Base-by-base conservation (phyloP, 2,888 invertebrate genomes). In the Macaria liturata region DNA sequence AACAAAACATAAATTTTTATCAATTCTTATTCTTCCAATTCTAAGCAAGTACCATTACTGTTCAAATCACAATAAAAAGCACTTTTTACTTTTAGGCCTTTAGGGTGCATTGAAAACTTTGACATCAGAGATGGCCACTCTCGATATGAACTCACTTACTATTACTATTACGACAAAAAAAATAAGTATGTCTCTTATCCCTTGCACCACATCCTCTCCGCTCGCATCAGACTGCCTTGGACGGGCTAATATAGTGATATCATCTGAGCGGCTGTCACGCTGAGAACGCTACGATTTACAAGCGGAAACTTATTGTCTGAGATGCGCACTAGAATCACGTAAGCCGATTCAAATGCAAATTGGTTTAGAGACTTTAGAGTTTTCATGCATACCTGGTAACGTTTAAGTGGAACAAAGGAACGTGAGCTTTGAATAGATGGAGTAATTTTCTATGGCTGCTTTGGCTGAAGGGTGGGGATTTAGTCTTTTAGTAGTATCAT, bases 221-320 rank as follows among this genome's bases (percentile, higher is more conserved):
- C 32, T 32, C 48, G 54, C 55, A 45, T 48, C 51, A 55, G 59
- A 55, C 48, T 48, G 55, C 55, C 59, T 59, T 48, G 51, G 59
- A 59, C 55, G 55, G 51, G 59, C 59, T 55, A 55, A 59, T 59
- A 59, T 69, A 68, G 70, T 66, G 72, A 76, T 78, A 74, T 71
- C 69, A 78, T 74, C 70, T 69, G 66, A 61, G 61, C 59, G 46
- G 62, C 70, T 70, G 76, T 74, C 74, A 70, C 63, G 67, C 59
- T 42, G 66, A 55, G 61, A 69, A 68, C 66, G 65, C 61, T 59
- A 69, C 70, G 69, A 78, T 77, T 77, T 76, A 71, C 67, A 69
- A 69, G 59, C 64, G 69, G 72, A 67, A 72, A 69, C 66, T 73
- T 70, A 73, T 67, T 71, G 71, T 70, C 66, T 71, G 59, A 52